Conservation (phyloP, 2,113 vertebrate genomes). For the Chaetodon trifascialis region DNA sequence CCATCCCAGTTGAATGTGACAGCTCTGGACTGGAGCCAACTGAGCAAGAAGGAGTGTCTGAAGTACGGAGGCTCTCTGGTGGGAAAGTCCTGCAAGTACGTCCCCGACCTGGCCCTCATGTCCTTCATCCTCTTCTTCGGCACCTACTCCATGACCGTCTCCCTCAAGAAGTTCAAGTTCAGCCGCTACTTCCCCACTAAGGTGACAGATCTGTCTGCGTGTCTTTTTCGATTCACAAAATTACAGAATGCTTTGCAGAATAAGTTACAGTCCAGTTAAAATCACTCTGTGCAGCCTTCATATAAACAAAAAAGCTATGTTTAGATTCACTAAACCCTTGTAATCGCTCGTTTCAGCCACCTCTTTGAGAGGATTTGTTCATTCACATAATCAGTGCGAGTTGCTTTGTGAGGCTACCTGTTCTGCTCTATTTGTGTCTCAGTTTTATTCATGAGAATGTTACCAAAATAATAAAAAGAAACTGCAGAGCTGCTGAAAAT, state of each 20-base stretch:
- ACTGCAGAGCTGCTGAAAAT: not conserved
- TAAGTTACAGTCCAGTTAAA: not conserved
- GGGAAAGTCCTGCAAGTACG: conserved; percentile 93
- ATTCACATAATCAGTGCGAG: not conserved
- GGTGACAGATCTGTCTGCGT: conserved; percentile 81
- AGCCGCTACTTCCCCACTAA: conserved; percentile 98
- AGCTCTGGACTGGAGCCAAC: conserved; percentile 97
- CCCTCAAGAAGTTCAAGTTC: conserved; percentile 98
- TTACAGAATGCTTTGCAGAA: not conserved
- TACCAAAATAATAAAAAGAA: not conserved
- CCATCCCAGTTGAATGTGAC: conserved; percentile 90
- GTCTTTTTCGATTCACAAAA: not conserved
- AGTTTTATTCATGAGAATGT: not conserved
- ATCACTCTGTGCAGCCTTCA: no score
- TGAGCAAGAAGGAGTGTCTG: conserved; percentile 96
- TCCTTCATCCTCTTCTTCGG: conserved; percentile 99
- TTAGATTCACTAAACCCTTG: not conserved
- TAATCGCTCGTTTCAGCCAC: not conserved
- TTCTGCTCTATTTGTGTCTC: not conserved
- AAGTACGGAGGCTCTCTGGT: conserved; percentile 92
- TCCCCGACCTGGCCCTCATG: conserved; percentile 96
- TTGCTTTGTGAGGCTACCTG: not conserved
- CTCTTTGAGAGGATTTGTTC: not conserved
- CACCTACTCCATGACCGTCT: conserved; percentile 96
- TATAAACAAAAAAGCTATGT: not conserved